Percentiles rank a stretch among this genome's conserved stretches.
phyloP scores from a whole-genome alignment of 2,888 invertebrate species.

The Masnerella sp. region DNA sequence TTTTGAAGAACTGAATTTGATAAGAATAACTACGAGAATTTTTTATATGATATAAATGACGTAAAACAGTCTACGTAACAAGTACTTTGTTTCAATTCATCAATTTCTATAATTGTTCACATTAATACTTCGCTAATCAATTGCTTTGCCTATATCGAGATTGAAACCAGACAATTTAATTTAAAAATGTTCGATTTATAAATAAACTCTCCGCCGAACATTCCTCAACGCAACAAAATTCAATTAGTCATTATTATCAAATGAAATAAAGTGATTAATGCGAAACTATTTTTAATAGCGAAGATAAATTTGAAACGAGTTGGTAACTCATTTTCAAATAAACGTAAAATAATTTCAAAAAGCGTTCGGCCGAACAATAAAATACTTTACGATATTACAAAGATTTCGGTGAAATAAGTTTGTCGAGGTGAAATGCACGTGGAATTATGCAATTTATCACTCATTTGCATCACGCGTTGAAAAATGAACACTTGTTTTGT shows the following conservation, averaged over 20 bases:
- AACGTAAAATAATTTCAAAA: too few relatives aligned
- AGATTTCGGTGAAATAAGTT: neutral
- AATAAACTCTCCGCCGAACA: conserved; percentile 6
- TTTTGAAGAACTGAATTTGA: too few relatives aligned
- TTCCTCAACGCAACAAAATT: conserved; percentile 7
- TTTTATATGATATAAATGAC: too few relatives aligned
- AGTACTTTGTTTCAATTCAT: too few relatives aligned
- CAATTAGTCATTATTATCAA: conserved; percentile 20
- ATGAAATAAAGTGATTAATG: conserved; percentile 23
- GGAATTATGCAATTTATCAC: conserved; percentile 42
- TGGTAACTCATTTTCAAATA: conserved; percentile 9
- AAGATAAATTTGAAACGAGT: conserved; percentile 11
- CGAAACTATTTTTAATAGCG: conserved; percentile 20
- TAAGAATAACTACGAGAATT: too few relatives aligned
- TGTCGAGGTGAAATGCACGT: conserved; percentile 27
- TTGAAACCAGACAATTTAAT: neutral
- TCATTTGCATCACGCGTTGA: conserved; percentile 40
- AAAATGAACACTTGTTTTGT: conserved; percentile 47
- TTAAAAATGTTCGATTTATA: neutral
- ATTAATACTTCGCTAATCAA: too few relatives aligned
- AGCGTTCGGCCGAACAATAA: too few relatives aligned
- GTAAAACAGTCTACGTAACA: too few relatives aligned
- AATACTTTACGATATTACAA: too few relatives aligned
- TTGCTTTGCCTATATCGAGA: neutral
- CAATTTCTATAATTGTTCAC: too few relatives aligned